Evolutionary conservation across 2,797 vertebrate species (phyloP).

Genomic region (Parauchenoglanis ngamensis): DNA sequence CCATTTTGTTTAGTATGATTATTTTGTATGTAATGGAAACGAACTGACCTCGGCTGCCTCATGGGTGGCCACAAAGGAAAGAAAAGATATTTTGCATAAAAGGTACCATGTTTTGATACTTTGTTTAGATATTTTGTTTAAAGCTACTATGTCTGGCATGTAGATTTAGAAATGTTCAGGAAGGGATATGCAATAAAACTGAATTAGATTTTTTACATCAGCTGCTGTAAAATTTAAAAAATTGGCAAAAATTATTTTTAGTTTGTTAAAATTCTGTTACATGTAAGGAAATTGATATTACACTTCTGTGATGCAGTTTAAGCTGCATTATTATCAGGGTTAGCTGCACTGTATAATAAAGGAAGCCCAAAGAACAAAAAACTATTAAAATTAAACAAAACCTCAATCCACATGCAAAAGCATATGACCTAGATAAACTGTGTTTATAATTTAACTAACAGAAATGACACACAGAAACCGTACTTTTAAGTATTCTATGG

Average conservation of each 20-base stretch:
- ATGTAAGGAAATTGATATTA: neutral
- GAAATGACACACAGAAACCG: neutral
- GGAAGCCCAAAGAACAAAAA: neutral
- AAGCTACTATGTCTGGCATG: too few relatives aligned
- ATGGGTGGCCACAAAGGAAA: too few relatives aligned
- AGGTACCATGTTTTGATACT: too few relatives aligned
- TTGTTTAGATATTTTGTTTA: too few relatives aligned
- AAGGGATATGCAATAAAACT: neutral
- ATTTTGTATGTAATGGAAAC: neutral
- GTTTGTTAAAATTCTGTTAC: neutral
- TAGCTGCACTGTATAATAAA: neutral
- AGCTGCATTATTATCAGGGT: neutral
- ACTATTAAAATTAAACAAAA: neutral
- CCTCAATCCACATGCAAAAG: neutral
- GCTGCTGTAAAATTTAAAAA: neutral
- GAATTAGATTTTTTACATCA: neutral
- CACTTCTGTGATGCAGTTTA: neutral
- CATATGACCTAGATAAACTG: neutral
- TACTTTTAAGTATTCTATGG: constrained; percentile 12
- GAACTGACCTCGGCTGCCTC: too few relatives aligned
- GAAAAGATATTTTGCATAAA: too few relatives aligned
- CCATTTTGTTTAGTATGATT: too few relatives aligned
- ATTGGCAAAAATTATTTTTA: neutral
- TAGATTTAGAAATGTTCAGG: too few relatives aligned
- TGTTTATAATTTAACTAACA: neutral